Percentiles rank a stretch among this genome's conserved stretches.
Conservation (phyloP, 2,797 vertebrate genomes). For the Benthosema pterotum region DNA sequence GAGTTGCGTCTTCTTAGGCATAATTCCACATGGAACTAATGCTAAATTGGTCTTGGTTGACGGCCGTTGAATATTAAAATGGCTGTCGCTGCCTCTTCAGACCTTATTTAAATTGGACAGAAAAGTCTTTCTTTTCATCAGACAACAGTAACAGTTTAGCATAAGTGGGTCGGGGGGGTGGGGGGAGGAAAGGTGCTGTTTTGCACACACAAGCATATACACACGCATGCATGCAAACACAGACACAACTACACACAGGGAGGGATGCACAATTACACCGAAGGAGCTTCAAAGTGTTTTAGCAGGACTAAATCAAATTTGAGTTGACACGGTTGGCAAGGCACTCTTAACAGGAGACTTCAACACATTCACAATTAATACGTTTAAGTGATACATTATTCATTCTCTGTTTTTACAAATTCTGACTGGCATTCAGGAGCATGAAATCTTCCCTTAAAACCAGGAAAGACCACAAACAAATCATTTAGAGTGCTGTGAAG, state of each 20-base stretch:
- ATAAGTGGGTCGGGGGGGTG: constrained; percentile 76
- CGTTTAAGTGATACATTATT: constrained; percentile 84
- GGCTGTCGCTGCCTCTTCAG: constrained; percentile 78
- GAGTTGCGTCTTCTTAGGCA: constrained; percentile 79
- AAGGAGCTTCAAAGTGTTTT: constrained; percentile 84
- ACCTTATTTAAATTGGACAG: constrained; percentile 86
- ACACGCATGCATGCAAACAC: constrained; percentile 38
- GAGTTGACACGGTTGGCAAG: constrained; percentile 86
- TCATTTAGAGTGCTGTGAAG: constrained; percentile 67
- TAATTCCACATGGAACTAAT: constrained; percentile 84
- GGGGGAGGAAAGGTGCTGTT: constrained; percentile 65
- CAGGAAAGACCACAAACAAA: constrained; percentile 67
- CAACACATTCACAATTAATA: constrained; percentile 83
- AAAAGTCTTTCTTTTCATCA: constrained; percentile 78
- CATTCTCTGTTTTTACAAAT: constrained; percentile 80
- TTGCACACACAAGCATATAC: constrained; percentile 57
- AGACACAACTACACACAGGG: constrained; percentile 21
- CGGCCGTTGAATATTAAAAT: constrained; percentile 86
- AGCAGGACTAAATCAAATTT: constrained; percentile 84
- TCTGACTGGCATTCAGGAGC: constrained; percentile 71
- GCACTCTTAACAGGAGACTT: constrained; percentile 83
- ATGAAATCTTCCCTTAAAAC: constrained; percentile 67
- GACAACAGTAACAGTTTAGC: constrained; percentile 85
- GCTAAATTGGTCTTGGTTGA: constrained; percentile 86
- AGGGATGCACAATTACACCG: constrained; percentile 75